Base-by-base conservation (phyloP, 1,140 invertebrate genomes). In the Drosophila erecta region DNA sequence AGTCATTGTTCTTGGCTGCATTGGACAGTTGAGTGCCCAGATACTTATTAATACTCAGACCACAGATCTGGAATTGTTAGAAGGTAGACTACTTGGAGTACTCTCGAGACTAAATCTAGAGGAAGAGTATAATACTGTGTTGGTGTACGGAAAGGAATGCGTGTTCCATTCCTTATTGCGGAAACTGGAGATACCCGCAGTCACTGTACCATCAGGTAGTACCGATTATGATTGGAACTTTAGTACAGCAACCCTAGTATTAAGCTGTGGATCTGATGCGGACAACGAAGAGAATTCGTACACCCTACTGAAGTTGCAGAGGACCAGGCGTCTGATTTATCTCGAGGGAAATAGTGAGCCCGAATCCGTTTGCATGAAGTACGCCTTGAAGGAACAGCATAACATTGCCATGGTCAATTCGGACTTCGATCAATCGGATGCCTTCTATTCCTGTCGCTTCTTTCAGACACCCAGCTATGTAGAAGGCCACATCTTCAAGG, bases 341-440 rank as follows among this genome's bases (percentile, higher is more conserved):
- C 10, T 78, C n/a, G 38, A 62, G 14, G 8, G 38, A 0, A 5
- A 41, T 5, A 7, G 5, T 1, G 12, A 37, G 0, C 61, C 62
- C 0, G 15, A 58, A 5, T 0, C 12, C 0, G 17, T 89, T 11
- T 89, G 84, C 5, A 2, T 7, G 2, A 4, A 12, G 0, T 84
- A 78, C 35, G 61, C 65, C 7, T n/a, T 11, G 0, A 57, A 50
- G 33, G 85, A 90, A 30, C 65, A 83, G 27, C 72, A 73, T 5
- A 86, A 91, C 46, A 70, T 90, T 14, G 61, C 75, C 10, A 43
- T 91, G 55, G 10, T 91, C 8, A 41, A 58, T n/a, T 38, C 57
- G 0, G 33, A 27, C 33, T 55, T 75, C 47, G 1, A 3, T 22
- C 35, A 41, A 2, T 57, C 57, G 0, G 54, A 61, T n/a, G 44